Evolutionary conservation across 2,797 vertebrate species (phyloP).

Genomic region (Sylvia borin): DNA sequence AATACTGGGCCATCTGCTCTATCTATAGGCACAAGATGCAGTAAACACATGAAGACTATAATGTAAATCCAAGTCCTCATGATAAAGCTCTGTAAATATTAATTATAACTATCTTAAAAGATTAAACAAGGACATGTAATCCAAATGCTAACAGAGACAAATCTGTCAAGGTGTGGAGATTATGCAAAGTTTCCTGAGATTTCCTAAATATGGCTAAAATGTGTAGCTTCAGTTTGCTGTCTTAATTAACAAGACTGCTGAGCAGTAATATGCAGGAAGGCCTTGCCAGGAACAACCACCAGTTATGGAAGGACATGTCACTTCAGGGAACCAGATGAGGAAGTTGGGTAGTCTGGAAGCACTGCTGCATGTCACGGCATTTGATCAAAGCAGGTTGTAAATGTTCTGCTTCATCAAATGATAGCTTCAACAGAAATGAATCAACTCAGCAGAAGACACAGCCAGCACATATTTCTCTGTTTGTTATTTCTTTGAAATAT

Average conservation of each 20-base stretch:
- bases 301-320: background rate
- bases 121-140: constrained; percentile 1
- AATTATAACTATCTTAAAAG: background rate
- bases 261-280: background rate
- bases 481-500: background rate
- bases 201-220: constrained; percentile 6
- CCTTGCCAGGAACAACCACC: background rate
- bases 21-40: background rate
- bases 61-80: background rate
- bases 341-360: background rate
- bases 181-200: background rate
- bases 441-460: background rate
- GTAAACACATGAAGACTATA: background rate
- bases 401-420: background rate
- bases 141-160: constrained; percentile 3
- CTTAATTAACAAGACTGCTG: background rate
- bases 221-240: background rate
- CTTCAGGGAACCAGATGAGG: background rate
- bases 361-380: background rate
- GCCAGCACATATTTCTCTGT: background rate
- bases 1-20: background rate
- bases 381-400: constrained; percentile 1
- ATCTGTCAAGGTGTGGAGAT: background rate
- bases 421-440: background rate
- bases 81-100: constrained; percentile 12